Evolutionary conservation across 2,113 vertebrate genomes (phyloP).

Genomic region (Pseudopodoces humilis): DNA sequence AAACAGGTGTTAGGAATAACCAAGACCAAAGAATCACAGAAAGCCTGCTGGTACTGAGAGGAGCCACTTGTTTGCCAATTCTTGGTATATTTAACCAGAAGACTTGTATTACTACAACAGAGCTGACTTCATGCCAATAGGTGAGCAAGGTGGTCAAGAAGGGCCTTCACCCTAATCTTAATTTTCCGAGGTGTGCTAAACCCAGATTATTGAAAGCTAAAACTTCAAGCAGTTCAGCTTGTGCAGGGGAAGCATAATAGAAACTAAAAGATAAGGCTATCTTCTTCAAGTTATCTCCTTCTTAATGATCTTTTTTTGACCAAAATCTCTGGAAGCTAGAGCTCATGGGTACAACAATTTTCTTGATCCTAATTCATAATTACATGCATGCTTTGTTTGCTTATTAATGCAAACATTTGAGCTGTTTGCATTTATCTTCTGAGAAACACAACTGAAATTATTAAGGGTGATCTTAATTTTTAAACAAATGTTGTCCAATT

Average conservation of each 20-base stretch:
- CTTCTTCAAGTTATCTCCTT: neutral
- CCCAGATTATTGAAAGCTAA: neutral
- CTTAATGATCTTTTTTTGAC: neutral
- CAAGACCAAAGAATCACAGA: neutral
- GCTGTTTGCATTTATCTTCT: neutral
- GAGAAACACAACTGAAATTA: conserved; percentile 7
- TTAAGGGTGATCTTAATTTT: neutral
- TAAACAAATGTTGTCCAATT: neutral
- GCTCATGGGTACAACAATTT: neutral
- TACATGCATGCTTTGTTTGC: neutral
- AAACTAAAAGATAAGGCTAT: neutral
- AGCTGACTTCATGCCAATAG: neutral
- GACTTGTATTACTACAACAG: neutral
- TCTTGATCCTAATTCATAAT: neutral
- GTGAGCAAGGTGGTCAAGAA: neutral
- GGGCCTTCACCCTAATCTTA: neutral
- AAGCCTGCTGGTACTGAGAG: neutral
- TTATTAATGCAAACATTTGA: conserved; percentile 14
- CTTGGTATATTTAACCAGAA: neutral
- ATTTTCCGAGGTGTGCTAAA: neutral
- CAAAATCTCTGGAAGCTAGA: neutral
- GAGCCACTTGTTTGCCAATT: neutral
- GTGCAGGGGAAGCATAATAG: neutral
- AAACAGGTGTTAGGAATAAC: neutral
- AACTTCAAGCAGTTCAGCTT: neutral